Base-by-base conservation (phyloP, 2,113 vertebrate genomes). In the Uropsilus gracilis region DNA sequence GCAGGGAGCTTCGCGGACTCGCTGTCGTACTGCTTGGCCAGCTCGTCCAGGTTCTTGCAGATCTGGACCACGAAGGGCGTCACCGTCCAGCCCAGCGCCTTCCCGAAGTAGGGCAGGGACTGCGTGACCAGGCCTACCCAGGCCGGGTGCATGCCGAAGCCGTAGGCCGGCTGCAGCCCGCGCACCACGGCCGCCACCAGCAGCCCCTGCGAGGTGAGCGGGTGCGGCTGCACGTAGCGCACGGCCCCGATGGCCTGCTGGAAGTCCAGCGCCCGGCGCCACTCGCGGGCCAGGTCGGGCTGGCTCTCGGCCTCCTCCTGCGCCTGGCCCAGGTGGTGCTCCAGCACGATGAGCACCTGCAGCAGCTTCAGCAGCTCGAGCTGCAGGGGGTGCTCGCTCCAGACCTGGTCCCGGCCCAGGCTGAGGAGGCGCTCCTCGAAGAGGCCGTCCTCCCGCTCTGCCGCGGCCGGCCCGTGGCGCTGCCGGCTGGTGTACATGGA, bases 11-110 rank as follows among this genome's bases (percentile, higher is more conserved):
- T 99, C 76, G 97, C 97, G 39, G 97, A 98, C 50, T 99, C 99
- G 0, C 99, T 99, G 81, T 99, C 99, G 22, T 99, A 99, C 46
- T 99, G 98, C 89, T 98, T 99, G 90, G 99, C 99, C 57, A 99
- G 98, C 8, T 99, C 99, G 8, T 99, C 99, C 97, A 99, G 89
- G 97, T 99, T 99, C 95, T 98, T 99, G 98, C 99, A 99, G 96
- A 99, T 99, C 97, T 99, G 99, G 72, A 98, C 98, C 55, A 99
- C 92, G 78, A 99, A 99, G 0, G 99, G 99, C 3, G 99, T 98
- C 95, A 99, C 99, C 0, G 99, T 99, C 98, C 99, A 99, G 94
- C 99, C 99, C 20, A 99, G 97, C 3, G 99, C 99, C 94, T 98
- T 99, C 0, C 99, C 99, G 66, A 99, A 98, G 96, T 99, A 99